Conservation (phyloP, 1,140 invertebrate species). For the Pseudomyrmex flavicornis region DNA sequence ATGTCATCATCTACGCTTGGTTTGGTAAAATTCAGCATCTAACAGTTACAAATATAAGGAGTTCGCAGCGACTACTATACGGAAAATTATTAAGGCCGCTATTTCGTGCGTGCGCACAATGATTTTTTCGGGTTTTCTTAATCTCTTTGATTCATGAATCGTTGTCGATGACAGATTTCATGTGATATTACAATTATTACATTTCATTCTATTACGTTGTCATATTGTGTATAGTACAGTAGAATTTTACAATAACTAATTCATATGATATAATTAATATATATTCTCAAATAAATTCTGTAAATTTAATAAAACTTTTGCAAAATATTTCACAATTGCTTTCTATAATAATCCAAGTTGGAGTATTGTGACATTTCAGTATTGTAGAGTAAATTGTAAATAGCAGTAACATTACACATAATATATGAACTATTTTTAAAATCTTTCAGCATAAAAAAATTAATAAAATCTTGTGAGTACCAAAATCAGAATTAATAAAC, state of each 20-base stretch:
- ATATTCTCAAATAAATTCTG: neutral
- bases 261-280: neutral
- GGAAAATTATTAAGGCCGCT: constrained; percentile 72
- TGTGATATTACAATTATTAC: neutral
- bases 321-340: neutral
- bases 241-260: neutral
- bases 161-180: constrained; percentile 35
- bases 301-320: neutral
- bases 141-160: constrained; percentile 34
- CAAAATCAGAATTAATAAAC: neutral
- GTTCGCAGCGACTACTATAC: constrained; percentile 58
- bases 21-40: constrained; percentile 36
- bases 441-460: neutral
- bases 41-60: constrained; percentile 54
- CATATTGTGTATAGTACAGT: neutral
- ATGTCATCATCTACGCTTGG: constrained; percentile 46
- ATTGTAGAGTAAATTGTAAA: neutral
- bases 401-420: neutral
- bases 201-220: too few species aligned
- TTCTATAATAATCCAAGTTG: neutral
- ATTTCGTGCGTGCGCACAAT: constrained; percentile 71
- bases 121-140: constrained; percentile 49
- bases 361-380: neutral
- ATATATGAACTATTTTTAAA: neutral
- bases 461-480: neutral